Base-by-base conservation (phyloP, 2,113 vertebrate species). In the Takifugu bimaculatus region DNA sequence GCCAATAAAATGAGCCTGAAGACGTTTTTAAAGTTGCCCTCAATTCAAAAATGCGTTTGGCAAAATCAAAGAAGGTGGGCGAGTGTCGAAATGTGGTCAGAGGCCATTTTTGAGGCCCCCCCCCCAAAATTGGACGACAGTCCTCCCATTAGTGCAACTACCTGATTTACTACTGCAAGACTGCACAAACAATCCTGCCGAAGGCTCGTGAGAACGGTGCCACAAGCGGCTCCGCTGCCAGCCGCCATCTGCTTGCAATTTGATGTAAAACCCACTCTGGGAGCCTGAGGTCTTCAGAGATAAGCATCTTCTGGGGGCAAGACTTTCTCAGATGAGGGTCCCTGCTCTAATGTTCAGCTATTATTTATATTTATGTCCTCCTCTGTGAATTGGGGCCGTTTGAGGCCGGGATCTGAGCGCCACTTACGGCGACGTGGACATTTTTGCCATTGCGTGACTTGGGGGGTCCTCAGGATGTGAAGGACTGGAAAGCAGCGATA, bases 171-270 rank as follows among this genome's bases (percentile, higher is more conserved):
- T 29, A 60, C 63, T 32, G 10, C 53, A 52, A 59, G 32, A 64
- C 13, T 58, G 63, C 47, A 54, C 50, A 54, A 68, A 65, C 57
- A 60, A 56, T 42, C 75, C 57, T 54, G 70, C 57, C 50, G 11
- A 3, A 58, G 53, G 65, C 44, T 54, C 70, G 35, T 39, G 35
- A 39, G 35, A 39, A 39, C 35, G 35, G 35, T 39, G 35, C 35
- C 35, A 39, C 35, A 39, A 39, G 35, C 35, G 11, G 35, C 35
- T 39, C 35, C 11, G 35, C 35, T 32, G 48, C 48, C 4, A 32
- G 68, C 52, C 48, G 63, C 63, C 86, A 86, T 83, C 78, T 88
- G 86, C 54, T 82, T 58, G 75, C 77, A 83, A 82, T 88, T 88
- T 75, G 0, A 50, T 53, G 54, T 69, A 35, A 72, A 82, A 80